These are phyloP conservation scores for Tyrannus savana DNA, from an alignment of 2,113 vertebrate species.

Conservation along the genomic window DNA sequence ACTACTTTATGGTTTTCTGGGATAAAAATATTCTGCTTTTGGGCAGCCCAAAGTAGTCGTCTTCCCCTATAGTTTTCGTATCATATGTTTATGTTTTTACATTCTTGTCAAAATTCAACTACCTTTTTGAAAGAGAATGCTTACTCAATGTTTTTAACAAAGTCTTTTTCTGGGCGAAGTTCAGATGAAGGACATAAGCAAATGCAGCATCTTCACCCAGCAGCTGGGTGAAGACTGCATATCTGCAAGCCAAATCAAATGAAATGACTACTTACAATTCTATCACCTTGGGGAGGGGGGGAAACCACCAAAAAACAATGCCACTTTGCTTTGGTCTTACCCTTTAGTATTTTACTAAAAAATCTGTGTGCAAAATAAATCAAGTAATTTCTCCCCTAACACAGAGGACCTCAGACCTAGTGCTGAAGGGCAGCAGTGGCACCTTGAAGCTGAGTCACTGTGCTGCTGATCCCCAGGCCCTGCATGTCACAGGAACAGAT, in stretches of 20 bases:
- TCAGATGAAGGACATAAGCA: neutral
- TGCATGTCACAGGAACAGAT: fast-evolving
- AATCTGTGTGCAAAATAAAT: neutral
- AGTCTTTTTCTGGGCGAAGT: neutral
- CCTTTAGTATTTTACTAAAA: neutral
- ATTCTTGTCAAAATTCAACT: neutral
- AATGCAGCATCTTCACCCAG: neutral
- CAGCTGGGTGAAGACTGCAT: neutral
- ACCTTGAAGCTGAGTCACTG: fast-evolving
- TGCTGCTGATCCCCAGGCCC: neutral
- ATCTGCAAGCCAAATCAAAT: neutral
- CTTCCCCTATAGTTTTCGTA: neutral
- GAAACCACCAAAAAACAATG: neutral
- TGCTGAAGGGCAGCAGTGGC: fast-evolving
- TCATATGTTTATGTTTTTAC: neutral
- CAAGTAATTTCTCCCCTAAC: neutral
- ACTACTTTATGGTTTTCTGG: neutral
- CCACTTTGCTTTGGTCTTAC: neutral
- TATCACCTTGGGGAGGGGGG: neutral
- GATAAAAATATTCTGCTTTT: neutral
- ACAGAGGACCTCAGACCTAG: neutral
- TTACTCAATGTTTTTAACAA: neutral
- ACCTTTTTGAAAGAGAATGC: neutral
- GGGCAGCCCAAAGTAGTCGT: neutral
- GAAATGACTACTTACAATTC: neutral